Base-by-base conservation (phyloP, 2,113 vertebrate species). In the Oryzias celebensis region DNA sequence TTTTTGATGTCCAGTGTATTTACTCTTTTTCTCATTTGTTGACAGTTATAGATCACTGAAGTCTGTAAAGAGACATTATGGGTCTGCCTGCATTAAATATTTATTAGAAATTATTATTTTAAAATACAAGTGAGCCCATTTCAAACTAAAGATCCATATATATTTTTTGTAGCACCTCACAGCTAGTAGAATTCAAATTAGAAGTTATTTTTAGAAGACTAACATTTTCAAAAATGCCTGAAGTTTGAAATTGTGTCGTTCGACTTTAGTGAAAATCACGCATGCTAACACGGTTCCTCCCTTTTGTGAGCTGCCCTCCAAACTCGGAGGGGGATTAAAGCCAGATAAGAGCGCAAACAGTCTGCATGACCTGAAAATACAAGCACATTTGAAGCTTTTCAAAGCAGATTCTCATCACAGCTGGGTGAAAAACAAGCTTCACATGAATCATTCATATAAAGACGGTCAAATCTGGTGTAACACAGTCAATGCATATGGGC, bases 381-480 rank as follows among this genome's bases (percentile, higher is more conserved):
- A 51, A 61, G 65, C n/a, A 10, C 51, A 63, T 52, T 46, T 8
- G 13, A 14, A 24, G 15, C 45, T 28, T 49, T 17, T 49, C 55
- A 22, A 62, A 10, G 56, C 6, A 17, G 22, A 65, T 54, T 48
- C 12, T 17, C 47, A 58, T 46, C 24, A 52, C 44, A 53, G 55
- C 24, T 58, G 16, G 22, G 42, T 46, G 51, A 20, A 17, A 7
- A 24, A 47, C 36, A 44, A 24, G 6, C 54, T 16, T 58, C 23
- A 45, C 51, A 77, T 24, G n/a, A 4, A 51, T 20, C 61, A 42
- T 66, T 14, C 46, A 69, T 42, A 65, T 62, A 59, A 49, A 36
- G 77, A 70, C 58, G 64, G 71, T 77, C n/a, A 71, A 74, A 83
- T 87, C 83, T 85, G 72, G 77, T 83, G 68, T 79, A 75, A 68